A percentile compares a stretch with the other conserved stretches of the same genome.
Evolutionary conservation across 2,888 invertebrate genomes (phyloP).

Genomic region (Brachyptera putata): DNA sequence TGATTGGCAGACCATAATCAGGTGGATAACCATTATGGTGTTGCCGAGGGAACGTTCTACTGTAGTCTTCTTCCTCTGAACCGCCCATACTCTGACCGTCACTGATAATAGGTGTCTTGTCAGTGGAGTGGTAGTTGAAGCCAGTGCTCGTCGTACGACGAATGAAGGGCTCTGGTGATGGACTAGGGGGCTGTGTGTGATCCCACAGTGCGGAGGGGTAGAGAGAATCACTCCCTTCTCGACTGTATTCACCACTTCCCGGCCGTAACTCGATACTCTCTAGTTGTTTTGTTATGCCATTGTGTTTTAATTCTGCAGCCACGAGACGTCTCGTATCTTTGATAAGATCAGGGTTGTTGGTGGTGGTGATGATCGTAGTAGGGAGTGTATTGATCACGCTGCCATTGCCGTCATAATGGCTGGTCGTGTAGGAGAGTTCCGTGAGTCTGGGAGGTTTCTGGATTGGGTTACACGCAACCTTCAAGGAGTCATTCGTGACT

Average conservation of each 20-base stretch:
- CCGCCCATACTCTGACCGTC: slow-evolving; percentile 34
- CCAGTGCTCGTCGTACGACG: slow-evolving; percentile 53
- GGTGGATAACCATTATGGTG: slow-evolving; percentile 59
- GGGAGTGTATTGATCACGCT: slow-evolving; percentile 41
- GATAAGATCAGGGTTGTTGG: slow-evolving; percentile 79
- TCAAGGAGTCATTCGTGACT: slow-evolving; percentile 46
- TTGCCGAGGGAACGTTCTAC: slow-evolving; percentile 56
- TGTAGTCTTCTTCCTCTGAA: slow-evolving; percentile 50
- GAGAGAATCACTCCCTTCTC: slow-evolving; percentile 61
- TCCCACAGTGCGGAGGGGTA: slow-evolving; percentile 63
- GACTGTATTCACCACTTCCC: slow-evolving; percentile 72
- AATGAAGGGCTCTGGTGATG: slow-evolving; percentile 41
- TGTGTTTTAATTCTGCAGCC: slow-evolving; percentile 42
- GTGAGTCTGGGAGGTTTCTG: slow-evolving; percentile 66
- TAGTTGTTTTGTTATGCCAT: slow-evolving; percentile 37
- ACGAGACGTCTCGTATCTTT: slow-evolving; percentile 72
- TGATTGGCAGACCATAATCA: slow-evolving; percentile 69
- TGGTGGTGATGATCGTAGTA: slow-evolving; percentile 54
- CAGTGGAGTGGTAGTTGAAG: slow-evolving; percentile 58
- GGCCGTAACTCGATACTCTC: slow-evolving; percentile 47
- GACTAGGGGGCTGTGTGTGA: slow-evolving; percentile 41
- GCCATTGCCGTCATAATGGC: slow-evolving; percentile 64
- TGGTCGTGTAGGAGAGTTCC: slow-evolving; percentile 65
- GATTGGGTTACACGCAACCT: slow-evolving; percentile 57
- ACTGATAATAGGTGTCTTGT: slow-evolving; percentile 71